These are phyloP conservation scores for Ichneumoninae sp. DNA, from an alignment of 2,888 invertebrate species.

Conservation along the genomic window DNA sequence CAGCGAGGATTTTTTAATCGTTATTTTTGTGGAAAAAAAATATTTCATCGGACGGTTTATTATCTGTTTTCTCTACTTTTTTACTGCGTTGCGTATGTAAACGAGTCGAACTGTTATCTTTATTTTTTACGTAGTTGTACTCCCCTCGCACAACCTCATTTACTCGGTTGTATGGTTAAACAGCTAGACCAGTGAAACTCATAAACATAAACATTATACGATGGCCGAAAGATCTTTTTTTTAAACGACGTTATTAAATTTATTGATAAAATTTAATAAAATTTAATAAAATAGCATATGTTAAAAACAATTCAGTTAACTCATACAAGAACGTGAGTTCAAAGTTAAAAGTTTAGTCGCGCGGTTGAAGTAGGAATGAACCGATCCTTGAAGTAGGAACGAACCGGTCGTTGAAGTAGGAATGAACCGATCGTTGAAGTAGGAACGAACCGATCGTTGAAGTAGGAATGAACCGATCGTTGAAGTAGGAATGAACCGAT, in stretches of 20 bases:
- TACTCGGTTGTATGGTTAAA: neutral
- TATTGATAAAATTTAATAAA: neutral
- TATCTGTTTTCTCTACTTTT: neutral
- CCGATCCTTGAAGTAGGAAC: slow-evolving; percentile 37
- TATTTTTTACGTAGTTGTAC: neutral
- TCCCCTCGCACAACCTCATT: neutral
- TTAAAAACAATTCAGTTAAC: slow-evolving; percentile 6
- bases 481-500: slow-evolving; percentile 41
- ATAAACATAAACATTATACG: neutral
- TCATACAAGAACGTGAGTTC: neutral
- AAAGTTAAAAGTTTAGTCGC: neutral
- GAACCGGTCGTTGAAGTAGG: slow-evolving; percentile 22
- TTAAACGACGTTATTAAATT: neutral
- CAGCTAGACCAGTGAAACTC: neutral
- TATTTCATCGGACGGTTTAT: too few species aligned
- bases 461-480: neutral
- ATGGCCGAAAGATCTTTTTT: neutral
- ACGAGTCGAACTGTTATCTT: too few species aligned
- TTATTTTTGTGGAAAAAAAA: neutral
- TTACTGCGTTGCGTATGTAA: neutral
- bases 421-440: slow-evolving; percentile 40
- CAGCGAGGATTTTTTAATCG: neutral
- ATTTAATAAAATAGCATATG: slow-evolving; percentile 18
- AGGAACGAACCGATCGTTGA: slow-evolving; percentile 11
- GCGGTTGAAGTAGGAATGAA: neutral